Evolutionary conservation across 2,113 vertebrate species (phyloP), one percentile per base, ranked within the genome.

Genomic region (Thamnophis sirtalis): DNA sequence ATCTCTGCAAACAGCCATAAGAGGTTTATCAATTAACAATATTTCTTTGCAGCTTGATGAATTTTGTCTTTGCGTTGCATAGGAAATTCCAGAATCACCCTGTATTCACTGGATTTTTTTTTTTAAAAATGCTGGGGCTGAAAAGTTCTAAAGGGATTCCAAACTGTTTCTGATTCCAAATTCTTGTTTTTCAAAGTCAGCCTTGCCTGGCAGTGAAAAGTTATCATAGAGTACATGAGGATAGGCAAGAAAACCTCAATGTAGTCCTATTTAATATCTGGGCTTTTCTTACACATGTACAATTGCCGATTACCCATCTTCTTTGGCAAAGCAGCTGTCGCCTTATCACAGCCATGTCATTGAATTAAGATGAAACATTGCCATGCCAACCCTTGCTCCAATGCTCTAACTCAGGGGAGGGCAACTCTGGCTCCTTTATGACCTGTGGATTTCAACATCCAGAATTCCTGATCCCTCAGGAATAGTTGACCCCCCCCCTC

Each of bases 151-250:
- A 86, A 68, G 50, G 3, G 49, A 3, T 10, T 63, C 11, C n/a
- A 5, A 50, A 60, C 26, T 22, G 17, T 53, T 9, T 43, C 38
- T 86, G 54, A 51, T 33, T 26, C 6, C 19, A 7, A 63, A 7
- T 13, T 0, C 43, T 89, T 38, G 10, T 22, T 38, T 50, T 50
- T 28, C 13, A 19, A 84, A 43, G 38, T 55, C 38, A 58, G 19
- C 13, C 38, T 5, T 60, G 60, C 33, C 28, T 0, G 1, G 51
- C 56, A 51, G 1, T 0, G 0, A 0, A 48, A 86, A 49, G 0
- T 2, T 17, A 38, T 6, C 5, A 0, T 0, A 91, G 58, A 58
- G 90, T 4, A 38, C 9, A 49, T 0, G 0, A 85, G 28, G 19
- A 63, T 55, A 93, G 90, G 51, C 1, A 0, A 19, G 55, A 1